Evolutionary conservation across 37 sponge, comb jelly and placozoan species (phyloP), one percentile per base, ranked within the genome.

Genomic region (Dysidea cf. avara): DNA sequence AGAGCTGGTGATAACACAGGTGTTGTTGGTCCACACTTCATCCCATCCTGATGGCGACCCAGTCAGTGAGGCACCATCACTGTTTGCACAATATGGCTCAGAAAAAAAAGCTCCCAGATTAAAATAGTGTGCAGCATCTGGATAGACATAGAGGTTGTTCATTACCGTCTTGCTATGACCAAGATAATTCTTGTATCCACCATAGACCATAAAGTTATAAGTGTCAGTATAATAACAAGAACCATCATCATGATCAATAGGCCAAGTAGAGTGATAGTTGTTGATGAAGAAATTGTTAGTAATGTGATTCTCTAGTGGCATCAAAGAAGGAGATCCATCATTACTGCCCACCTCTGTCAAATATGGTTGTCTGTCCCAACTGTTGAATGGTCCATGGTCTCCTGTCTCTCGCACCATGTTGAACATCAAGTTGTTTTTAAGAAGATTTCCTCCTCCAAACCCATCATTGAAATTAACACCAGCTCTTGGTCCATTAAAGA

Each of bases 391-490:
- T 60, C 84, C 84, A 30, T 76, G 77, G 51, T 83, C 84, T 9
- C 62, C 84, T 1, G 84, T 83, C 53, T 83, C 84, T 9, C 84
- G 50, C 6, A 83, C 84, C 22, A 78, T 36, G 71, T 83, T 83
- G 62, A 83, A 83, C n/a, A 68, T 39, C 22, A 83, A 52, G 54
- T 83, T 83, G 31, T 68, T 56, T 31, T 40, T 39, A 5, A 83
- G 28, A 14, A 58, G 17, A 39, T 75, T 55, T 12, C 77, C 84
- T 48, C 84, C 84, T 33, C 73, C 84, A 76, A 83, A 83, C 7
- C 77, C 77, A 76, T 83, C 84, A 46, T 83, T 83, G 50, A 83
- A 83, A 50, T 83, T 83, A 62, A 83, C 61, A 17, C 84, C 84
- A 7, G 77, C 84, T 17, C 84, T 60, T 16, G 84, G 84, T 35